Evolutionary conservation across 2,113 vertebrate species (phyloP).

Genomic region (Acrocephalus kingi): DNA sequence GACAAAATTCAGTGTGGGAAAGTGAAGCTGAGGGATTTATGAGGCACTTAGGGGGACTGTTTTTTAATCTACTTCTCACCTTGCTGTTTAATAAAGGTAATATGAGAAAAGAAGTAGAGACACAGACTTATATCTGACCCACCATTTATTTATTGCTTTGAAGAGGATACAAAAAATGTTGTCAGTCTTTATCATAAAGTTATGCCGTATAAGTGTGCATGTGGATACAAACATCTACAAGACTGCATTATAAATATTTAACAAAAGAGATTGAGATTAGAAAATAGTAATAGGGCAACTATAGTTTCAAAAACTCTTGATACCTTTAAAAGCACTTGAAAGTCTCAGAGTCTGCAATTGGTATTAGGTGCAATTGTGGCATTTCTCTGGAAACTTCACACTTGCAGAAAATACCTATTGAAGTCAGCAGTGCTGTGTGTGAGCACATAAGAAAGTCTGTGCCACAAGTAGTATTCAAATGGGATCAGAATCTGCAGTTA

Average conservation of each 20-base stretch:
- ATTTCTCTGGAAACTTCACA: not conserved
- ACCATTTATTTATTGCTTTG: not conserved
- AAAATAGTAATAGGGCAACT: not conserved
- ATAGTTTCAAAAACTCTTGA: not conserved
- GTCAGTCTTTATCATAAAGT: not conserved
- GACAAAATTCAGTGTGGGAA: conserved; percentile 61
- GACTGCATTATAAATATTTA: not conserved
- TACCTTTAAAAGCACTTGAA: not conserved
- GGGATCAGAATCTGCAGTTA: not conserved
- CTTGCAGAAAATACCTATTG: not conserved
- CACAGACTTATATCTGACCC: not conserved
- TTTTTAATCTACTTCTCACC: conserved; percentile 49
- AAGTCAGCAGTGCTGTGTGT: not conserved
- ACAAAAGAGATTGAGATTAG: not conserved
- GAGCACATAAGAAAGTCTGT: not conserved
- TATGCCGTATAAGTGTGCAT: not conserved
- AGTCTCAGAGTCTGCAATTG: not conserved
- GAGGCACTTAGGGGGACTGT: not conserved
- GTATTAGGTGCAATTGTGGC: not conserved
- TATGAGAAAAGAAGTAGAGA: not conserved
- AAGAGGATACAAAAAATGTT: not conserved
- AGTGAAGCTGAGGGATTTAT: conserved; percentile 27
- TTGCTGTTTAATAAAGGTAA: conserved; percentile 30
- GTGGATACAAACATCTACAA: not conserved
- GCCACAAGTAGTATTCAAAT: not conserved